Conservation (phyloP, 2,888 invertebrate genomes). For the Cephalotes varians region DNA sequence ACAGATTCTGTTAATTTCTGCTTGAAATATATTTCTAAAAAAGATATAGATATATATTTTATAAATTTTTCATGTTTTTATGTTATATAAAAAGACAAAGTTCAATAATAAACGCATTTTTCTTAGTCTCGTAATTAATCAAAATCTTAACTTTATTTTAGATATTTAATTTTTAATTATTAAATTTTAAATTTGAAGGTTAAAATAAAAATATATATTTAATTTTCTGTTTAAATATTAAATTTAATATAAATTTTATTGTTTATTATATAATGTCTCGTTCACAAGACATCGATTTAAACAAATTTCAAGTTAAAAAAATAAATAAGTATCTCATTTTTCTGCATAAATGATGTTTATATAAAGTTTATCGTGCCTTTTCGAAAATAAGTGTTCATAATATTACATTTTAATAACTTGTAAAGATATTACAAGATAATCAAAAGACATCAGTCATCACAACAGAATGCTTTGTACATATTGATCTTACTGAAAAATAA, state of each 20-base stretch:
- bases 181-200: background rate
- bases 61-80: background rate
- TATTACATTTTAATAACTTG: slow-evolving; percentile 53
- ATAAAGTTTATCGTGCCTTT: slow-evolving; percentile 70
- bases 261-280: background rate
- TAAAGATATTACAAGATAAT: background rate
- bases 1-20: background rate
- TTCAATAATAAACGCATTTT: background rate
- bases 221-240: background rate
- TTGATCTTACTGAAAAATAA: background rate
- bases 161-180: background rate
- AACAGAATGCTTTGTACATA: background rate
- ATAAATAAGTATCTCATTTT: background rate
- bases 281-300: background rate
- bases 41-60: slow-evolving; percentile 22
- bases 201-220: background rate
- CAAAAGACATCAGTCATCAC: background rate
- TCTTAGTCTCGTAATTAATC: background rate
- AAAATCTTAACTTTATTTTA: background rate
- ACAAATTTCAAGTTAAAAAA: background rate
- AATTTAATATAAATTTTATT: background rate
- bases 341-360: slow-evolving; percentile 1
- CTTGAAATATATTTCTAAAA: slow-evolving; percentile 6
- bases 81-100: background rate
- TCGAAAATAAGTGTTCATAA: slow-evolving; percentile 69